Evolutionary conservation across 2,888 invertebrate genomes (phyloP).

Genomic region (Standfussiana lucernea): DNA sequence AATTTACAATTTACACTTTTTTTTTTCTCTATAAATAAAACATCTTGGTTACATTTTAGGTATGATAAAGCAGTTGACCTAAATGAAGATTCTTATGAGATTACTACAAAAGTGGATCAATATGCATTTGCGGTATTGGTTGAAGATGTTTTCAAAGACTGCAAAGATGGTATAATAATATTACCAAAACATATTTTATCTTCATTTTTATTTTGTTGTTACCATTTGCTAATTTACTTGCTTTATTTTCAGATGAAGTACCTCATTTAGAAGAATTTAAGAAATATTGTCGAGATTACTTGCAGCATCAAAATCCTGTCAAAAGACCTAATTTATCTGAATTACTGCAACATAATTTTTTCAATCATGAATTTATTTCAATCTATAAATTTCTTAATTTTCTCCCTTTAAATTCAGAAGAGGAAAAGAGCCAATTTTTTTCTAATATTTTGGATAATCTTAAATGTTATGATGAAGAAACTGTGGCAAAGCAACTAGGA

Average conservation of each 20-base stretch:
- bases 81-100: slow-evolving; percentile 91
- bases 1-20: neutral
- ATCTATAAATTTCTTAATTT: slow-evolving; percentile 96
- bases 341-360: slow-evolving; percentile 93
- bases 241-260: slow-evolving; percentile 91
- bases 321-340: slow-evolving; percentile 93
- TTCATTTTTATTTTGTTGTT: neutral
- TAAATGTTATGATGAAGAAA: slow-evolving; percentile 93
- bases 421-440: slow-evolving; percentile 95
- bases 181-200: slow-evolving; percentile 13
- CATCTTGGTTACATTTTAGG: slow-evolving; percentile 79
- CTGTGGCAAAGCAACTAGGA: slow-evolving; percentile 95
- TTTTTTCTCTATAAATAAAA: neutral
- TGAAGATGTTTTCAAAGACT: slow-evolving; percentile 93
- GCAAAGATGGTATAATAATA: slow-evolving; percentile 89
- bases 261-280: slow-evolving; percentile 93
- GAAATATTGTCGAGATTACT: slow-evolving; percentile 92
- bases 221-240: neutral
- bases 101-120: slow-evolving; percentile 92
- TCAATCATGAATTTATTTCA: slow-evolving; percentile 95
- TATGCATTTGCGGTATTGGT: slow-evolving; percentile 94
- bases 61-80: slow-evolving; percentile 94
- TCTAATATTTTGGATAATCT: slow-evolving; percentile 92
- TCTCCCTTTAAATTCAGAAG: slow-evolving; percentile 94
- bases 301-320: slow-evolving; percentile 92